Evolutionary conservation across 1,140 invertebrate genomes (phyloP), one percentile per base, ranked within the genome.

Genomic region (Homarus americanus): DNA sequence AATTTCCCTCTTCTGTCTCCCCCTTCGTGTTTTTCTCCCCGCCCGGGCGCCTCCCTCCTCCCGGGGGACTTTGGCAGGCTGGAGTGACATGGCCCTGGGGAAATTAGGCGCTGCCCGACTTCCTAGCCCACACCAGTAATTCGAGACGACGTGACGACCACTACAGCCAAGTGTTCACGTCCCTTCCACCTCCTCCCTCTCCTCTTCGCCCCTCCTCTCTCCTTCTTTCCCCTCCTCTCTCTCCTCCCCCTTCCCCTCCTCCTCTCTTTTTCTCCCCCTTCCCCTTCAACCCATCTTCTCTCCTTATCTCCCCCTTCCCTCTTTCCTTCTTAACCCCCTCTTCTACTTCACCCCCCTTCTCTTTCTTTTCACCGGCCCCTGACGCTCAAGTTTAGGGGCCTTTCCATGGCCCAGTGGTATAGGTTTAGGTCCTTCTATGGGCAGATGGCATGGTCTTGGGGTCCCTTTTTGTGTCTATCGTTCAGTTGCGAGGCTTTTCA

Each of bases 31-130:
- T 82, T 82, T 85, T 34, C 69, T 73, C 83, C 83, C 66, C 36
- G 20, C 20, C 41, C 66, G 69, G 66, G 40, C 72, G 40, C 17
- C 66, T 78, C 49, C 85, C 40, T 41, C 58, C 63, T 66, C 86
- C 86, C 58, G 58, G 28, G 86, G 78, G 86, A 88, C 34, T 88
- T 80, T 79, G 76, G 75, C 86, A 63, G 86, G 76, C 75, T 88
- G 78, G 76, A 88, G 86, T 88, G 86, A 88, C 86, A 88, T 72
- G 75, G 76, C 86, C 86, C 86, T 44, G 63, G 86, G 86, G 86
- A 88, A 88, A 88, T 88, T 88, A 88, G 63, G 75, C 75, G 38
- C 86, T 79, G 58, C 86, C 86, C 53, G 75, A 40, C 86, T 49
- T 79, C 86, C 76, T 58, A 12, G 69, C 83, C 40, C 83, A 75